A percentile compares a stretch with the other conserved stretches of the same genome.
phyloP scores from a whole-genome alignment of 2,888 invertebrate species.

The Synanthedon vespiformis region DNA sequence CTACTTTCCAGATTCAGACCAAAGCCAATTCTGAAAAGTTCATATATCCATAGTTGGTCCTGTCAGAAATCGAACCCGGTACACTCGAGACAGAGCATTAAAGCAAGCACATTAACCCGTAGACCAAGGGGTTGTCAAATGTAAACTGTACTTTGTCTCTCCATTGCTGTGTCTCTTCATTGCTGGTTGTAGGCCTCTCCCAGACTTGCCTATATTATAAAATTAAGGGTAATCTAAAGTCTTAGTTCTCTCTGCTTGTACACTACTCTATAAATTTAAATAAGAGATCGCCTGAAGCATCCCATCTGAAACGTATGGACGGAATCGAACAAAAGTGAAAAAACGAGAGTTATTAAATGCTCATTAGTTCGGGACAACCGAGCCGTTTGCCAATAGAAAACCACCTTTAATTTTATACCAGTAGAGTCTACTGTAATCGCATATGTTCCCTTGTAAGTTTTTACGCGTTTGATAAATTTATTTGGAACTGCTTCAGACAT shows the following conservation, averaged over 20 bases:
- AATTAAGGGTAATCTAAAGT: too few species aligned
- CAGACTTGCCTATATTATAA: too few species aligned
- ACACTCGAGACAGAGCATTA: neutral
- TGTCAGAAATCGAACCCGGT: too few species aligned
- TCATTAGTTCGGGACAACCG: conserved; percentile 47
- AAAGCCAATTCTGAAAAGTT: too few species aligned
- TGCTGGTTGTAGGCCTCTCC: too few species aligned
- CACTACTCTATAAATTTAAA: conserved; percentile 28
- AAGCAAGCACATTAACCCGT: too few species aligned
- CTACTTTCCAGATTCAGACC: too few species aligned
- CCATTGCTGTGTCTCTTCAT: too few species aligned
- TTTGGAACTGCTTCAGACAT: conserved; percentile 8
- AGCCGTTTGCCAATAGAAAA: conserved; percentile 6
- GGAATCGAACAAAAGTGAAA: conserved; percentile 31
- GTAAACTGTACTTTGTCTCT: too few species aligned
- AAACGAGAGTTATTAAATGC: conserved; percentile 54
- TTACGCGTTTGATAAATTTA: conserved; percentile 16
- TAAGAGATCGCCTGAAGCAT: conserved; percentile 45
- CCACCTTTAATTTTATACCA: conserved; percentile 3
- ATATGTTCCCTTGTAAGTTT: conserved; percentile 6
- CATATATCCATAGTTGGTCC: too few species aligned
- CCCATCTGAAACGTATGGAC: conserved; percentile 38
- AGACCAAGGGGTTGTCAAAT: too few species aligned
- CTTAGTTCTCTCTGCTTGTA: conserved; percentile 6
- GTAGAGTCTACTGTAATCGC: conserved; percentile 7